Base-by-base conservation (phyloP, 2,113 vertebrate species). In the Planiliza haematocheilus region DNA sequence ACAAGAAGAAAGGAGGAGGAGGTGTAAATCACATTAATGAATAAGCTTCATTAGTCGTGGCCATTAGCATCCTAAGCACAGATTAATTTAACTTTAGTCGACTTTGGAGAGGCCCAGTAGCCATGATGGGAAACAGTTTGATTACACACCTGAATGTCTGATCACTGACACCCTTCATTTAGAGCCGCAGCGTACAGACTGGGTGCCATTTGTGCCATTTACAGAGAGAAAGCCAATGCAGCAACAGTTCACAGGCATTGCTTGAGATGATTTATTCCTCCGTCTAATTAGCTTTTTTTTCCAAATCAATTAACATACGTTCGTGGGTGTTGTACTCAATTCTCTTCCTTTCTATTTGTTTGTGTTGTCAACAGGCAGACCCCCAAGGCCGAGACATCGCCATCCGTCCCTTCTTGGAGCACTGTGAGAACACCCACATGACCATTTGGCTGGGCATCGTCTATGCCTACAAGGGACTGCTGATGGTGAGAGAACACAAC, bases 381-480 rank as follows among this genome's bases (percentile, higher is more conserved):
- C 97, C 97, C 79, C 96, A 98, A 7, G 98, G 97, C 74, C 94
- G 96, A 89, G 98, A 99, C 79, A 96, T 99, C 67, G 96, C 97
- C 84, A 99, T 99, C 90, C 96, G 95, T 77, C 97, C 98, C 0
- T 97, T 99, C 84, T 80, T 99, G 95, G 98, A 99, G 90, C 98
- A 99, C 95, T 99, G 98, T 67, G 97, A 99, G 88, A 99, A 99
- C 93, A 97, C 96, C 64, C 96, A 99, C 90, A 99, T 99, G 97
- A 98, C 96, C 89, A 99, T 99, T 93, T 99, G 98, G 98, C 96
- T 99, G 56, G 98, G 97, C 66, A 99, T 99, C 43, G 97, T 99
- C 79, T 99, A 99, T 13, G 98, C 98, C 82, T 98, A 99, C 87
- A 99, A 99, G 93, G 98, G 97, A 50, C 95, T 99, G 82, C 96